Evolutionary conservation across 2,888 invertebrate species (phyloP).

Genomic region (Catocala nupta): DNA sequence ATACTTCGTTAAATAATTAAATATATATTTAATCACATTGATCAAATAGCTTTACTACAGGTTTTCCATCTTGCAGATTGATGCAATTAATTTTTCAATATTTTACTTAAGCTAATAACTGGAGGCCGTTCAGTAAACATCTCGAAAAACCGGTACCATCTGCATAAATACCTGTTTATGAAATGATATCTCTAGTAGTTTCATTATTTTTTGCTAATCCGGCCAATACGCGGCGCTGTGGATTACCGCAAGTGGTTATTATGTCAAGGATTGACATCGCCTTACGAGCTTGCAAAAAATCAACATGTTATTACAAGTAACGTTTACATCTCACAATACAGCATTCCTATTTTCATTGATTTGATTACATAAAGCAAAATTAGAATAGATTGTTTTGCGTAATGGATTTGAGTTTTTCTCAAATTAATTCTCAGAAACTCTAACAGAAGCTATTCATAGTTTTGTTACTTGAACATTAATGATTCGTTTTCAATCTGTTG

Average conservation of each 20-base stretch:
- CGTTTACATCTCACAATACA: conserved; percentile 7
- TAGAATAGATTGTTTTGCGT: conserved; percentile 24
- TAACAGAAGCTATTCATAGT: conserved; percentile 47
- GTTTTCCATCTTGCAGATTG: conserved; percentile 37
- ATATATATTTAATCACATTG: conserved; percentile 14
- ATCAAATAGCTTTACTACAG: conserved; percentile 36
- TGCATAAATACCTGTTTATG: conserved; percentile 46
- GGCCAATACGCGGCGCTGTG: conserved; percentile 21
- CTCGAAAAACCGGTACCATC: conserved; percentile 40
- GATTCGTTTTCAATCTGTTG: conserved; percentile 50
- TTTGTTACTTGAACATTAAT: conserved; percentile 51
- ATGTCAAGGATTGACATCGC: conserved; percentile 34
- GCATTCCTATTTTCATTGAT: too few species aligned
- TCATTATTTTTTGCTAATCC: conserved; percentile 38
- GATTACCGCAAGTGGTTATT: conserved; percentile 33
- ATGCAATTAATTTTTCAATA: conserved; percentile 46
- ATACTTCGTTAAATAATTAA: neutral
- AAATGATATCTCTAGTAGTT: conserved; percentile 43
- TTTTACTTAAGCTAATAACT: conserved; percentile 39
- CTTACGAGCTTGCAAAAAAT: conserved; percentile 21
- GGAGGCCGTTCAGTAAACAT: conserved; percentile 27
- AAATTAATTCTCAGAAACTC: conserved; percentile 49
- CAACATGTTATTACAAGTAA: conserved; percentile 14
- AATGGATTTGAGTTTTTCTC: conserved; percentile 31
- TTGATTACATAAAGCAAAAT: conserved; percentile 13